Base-by-base conservation (phyloP, 2,888 invertebrate species). In the Alentia gelatinosa region DNA sequence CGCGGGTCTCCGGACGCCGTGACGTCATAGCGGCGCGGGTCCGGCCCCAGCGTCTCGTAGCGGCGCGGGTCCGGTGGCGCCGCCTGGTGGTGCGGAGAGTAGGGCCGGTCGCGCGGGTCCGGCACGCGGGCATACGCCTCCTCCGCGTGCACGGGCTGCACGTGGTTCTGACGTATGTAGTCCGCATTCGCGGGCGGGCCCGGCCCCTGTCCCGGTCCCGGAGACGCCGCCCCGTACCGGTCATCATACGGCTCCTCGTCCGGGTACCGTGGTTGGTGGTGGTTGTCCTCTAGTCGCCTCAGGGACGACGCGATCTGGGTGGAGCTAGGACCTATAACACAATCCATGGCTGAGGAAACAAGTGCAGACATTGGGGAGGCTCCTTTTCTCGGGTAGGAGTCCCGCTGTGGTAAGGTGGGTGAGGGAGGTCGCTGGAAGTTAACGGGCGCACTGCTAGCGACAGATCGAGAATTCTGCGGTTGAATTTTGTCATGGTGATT, bases 311-410 rank as follows among this genome's bases (percentile, higher is more conserved):
- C 88, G 40, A 91, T 88, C 7, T 91, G 39, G 4, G 84, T 79
- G 30, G 91, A 79, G 47, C 91, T 91, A 33, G 90, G 90, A 26
- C 91, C 91, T n/a, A 92, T 40, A 19, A 92, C 91, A 47, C 90
- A 89, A 74, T 92, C 92, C 50, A 92, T 42, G 30, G 91, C 92
- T 84, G 92, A 91, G 23, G 92, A 90, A 23, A 91, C 74, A 9
- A 92, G 79, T 26, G 91, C 91, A 12, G 83, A 47, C 89, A 91
- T 90, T 4, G 91, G 79, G 26, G 56, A 75, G 40, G 83, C 83
- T n/a, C 83, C 83, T 26, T 89, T 33, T 35, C 89, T 39, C 26
- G 68, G 89, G 39, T 33, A 33, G 63, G 63, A 33, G 39, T 89
- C 63, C 37, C 47, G 33, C n/a, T n/a, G n/a, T 30, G 26, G 7